Conservation (phyloP, 1,140 invertebrate genomes). For the Stegodyphus mimosarum region DNA sequence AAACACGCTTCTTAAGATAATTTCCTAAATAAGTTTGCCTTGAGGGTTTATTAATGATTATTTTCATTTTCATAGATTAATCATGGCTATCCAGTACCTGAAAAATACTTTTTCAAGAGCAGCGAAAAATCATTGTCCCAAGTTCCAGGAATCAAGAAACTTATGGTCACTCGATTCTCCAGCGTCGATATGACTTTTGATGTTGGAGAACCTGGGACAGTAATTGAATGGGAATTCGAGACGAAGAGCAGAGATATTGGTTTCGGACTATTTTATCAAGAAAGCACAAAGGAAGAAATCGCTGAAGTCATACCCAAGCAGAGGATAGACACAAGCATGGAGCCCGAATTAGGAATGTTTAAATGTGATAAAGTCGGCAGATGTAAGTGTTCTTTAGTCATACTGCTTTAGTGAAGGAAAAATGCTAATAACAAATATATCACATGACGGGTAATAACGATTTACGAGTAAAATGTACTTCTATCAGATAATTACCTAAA, state of each 20-base stretch:
- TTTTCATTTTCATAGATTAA: slow-evolving; percentile 71
- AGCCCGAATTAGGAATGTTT: slow-evolving; percentile 81
- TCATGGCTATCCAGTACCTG: slow-evolving; percentile 82
- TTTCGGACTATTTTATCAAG: slow-evolving; percentile 79
- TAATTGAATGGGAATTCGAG: slow-evolving; percentile 87
- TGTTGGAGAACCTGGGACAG: slow-evolving; percentile 74
- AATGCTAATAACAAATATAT: no score
- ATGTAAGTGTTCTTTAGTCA: slow-evolving; percentile 74
- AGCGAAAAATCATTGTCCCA: background rate
- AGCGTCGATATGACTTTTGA: slow-evolving; percentile 72
- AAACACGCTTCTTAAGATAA: no score
- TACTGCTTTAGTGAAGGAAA: background rate
- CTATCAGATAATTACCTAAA: no score
- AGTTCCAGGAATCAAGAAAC: slow-evolving; percentile 1
- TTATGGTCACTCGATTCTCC: slow-evolving; percentile 6
- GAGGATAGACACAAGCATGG: slow-evolving; percentile 79
- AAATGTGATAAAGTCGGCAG: slow-evolving; percentile 79
- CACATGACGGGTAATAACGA: no score
- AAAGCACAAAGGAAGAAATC: slow-evolving; percentile 72
- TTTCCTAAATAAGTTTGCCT: no score
- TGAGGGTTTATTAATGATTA: no score
- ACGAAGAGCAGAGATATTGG: slow-evolving; percentile 88
- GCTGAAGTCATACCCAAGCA: slow-evolving; percentile 76
- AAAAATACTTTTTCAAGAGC: slow-evolving; percentile 75
- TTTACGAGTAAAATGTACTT: no score